These are phyloP conservation scores for Channa argus DNA, from an alignment of 2,113 vertebrate species.

Conservation along the genomic window DNA sequence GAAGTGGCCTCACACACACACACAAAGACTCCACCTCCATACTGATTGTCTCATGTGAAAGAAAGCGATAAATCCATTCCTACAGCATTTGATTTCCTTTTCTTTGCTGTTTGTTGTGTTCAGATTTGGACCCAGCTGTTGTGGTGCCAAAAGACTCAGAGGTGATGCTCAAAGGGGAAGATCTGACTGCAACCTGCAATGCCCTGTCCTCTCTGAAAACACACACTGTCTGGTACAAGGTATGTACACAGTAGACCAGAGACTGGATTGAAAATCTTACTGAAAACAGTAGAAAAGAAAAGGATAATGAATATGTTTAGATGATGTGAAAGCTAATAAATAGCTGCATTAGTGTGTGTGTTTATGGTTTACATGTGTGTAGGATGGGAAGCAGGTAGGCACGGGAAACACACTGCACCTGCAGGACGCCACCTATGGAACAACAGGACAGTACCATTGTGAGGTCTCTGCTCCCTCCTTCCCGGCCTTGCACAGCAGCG, in stretches of 20 bases:
- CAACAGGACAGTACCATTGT: conserved; percentile 86
- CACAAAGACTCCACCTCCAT: neutral
- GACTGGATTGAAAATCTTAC: too few relatives aligned
- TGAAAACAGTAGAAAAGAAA: too few relatives aligned
- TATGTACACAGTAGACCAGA: conserved; percentile 17
- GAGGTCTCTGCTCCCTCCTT: conserved; percentile 81
- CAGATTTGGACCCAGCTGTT: conserved; percentile 87
- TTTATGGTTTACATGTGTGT: neutral
- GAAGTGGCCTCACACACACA: conserved; percentile 45
- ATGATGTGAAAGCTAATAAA: neutral
- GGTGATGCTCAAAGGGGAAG: conserved; percentile 79
- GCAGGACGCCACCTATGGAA: conserved; percentile 81
- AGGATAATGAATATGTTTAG: neutral
- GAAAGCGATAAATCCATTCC: too few relatives aligned
- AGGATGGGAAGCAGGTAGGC: conserved; percentile 81
- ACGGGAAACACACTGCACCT: conserved; percentile 76
- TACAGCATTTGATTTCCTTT: too few relatives aligned
- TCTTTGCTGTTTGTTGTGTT: neutral
- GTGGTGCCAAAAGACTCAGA: conserved; percentile 82
- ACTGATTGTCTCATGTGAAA: too few relatives aligned
- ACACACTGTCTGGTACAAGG: conserved; percentile 81
- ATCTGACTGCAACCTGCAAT: conserved; percentile 83
- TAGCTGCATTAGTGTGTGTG: neutral
- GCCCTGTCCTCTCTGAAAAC: conserved; percentile 85
- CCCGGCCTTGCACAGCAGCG: conserved; percentile 83